These are phyloP conservation scores for Cinclus cinclus DNA, from an alignment of 2,113 vertebrate species.

Conservation along the genomic window DNA sequence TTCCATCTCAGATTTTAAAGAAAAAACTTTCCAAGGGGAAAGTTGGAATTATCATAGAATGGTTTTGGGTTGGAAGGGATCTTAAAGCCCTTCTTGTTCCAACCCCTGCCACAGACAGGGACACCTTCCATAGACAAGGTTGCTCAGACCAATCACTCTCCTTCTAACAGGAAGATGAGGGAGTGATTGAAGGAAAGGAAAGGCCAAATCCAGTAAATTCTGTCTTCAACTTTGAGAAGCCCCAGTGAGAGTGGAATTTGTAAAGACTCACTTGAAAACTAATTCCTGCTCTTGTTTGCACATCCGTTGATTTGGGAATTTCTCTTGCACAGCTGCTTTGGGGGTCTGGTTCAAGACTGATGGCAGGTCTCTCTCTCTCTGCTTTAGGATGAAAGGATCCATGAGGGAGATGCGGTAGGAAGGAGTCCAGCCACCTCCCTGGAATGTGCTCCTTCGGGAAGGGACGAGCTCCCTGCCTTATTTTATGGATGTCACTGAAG, in stretches of 20 bases:
- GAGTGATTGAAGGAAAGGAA: neutral
- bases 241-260: neutral
- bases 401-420: neutral
- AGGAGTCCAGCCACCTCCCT: neutral
- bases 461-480: neutral
- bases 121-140: neutral
- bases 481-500: constrained; percentile 67
- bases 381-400: constrained; percentile 12
- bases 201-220: neutral
- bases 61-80: neutral
- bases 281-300: neutral
- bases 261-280: neutral
- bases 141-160: neutral
- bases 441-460: constrained; percentile 4
- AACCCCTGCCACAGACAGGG: neutral
- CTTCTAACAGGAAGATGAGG: neutral
- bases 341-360: neutral
- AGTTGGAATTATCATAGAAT: neutral
- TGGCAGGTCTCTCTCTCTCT: neutral
- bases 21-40: neutral
- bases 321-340: no score
- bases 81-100: neutral
- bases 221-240: neutral
- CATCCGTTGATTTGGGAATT: neutral
- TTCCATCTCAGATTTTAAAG: neutral